These are phyloP conservation scores for Mustela nigripes DNA, from an alignment of 2,113 vertebrate genomes.

Conservation along the genomic window DNA sequence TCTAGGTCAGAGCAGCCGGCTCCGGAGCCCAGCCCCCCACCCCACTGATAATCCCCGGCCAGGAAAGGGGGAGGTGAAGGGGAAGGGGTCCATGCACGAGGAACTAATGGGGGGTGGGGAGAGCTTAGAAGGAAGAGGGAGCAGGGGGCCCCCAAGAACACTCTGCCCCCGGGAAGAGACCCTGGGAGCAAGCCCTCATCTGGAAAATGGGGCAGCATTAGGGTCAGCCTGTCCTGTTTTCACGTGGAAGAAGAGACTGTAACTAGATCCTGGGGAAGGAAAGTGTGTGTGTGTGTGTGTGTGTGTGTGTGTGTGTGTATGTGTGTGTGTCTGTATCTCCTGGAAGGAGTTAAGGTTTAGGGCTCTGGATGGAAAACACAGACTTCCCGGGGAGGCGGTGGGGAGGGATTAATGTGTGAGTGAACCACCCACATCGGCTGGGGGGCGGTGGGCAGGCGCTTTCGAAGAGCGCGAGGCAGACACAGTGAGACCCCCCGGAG, in stretches of 20 bases:
- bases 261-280: slow-evolving; percentile 60
- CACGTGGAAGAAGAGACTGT: slow-evolving; percentile 43
- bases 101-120: neutral
- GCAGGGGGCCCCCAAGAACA: neutral
- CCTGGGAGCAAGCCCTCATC: neutral
- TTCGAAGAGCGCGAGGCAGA: slow-evolving; percentile 12
- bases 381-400: slow-evolving; percentile 47
- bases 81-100: neutral
- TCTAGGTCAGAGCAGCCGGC: slow-evolving; percentile 81
- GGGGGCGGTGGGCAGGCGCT: neutral
- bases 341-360: slow-evolving; percentile 53
- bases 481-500: neutral
- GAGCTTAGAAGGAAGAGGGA: neutral
- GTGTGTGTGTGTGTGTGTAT: neutral
- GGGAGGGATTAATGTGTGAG: slow-evolving; percentile 60
- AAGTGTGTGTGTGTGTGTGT: neutral
- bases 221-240: slow-evolving; percentile 1
- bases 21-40: slow-evolving; percentile 45
- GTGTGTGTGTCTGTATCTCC: neutral
- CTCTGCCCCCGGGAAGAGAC: neutral
- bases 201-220: neutral
- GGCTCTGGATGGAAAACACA: slow-evolving; percentile 71
- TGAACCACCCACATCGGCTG: slow-evolving; percentile 60
- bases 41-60: slow-evolving; percentile 66
- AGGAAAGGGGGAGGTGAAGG: neutral